Evolutionary conservation across 2,888 invertebrate species (phyloP), one percentile per base, ranked within the genome.

Genomic region (Metalampra italica): DNA sequence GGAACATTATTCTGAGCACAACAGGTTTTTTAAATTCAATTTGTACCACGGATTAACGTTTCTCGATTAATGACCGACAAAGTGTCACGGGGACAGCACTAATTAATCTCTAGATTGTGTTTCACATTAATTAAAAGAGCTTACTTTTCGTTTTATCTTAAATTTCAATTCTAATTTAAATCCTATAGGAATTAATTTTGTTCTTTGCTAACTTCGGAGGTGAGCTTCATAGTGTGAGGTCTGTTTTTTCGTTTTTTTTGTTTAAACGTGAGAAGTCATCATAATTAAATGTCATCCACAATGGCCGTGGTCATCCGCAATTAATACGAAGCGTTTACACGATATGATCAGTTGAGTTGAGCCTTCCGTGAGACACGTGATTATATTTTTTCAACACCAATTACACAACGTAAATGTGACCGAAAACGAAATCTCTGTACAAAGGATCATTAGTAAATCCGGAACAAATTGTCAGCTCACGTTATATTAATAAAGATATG

Each of bases 21-120:
- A 82, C 82, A 57, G 75, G 83, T 82, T 82, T 61, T 40, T 63
- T 55, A 67, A 73, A 75, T 80, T 82, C 75, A 80, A 81, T 83
- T 82, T 82, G 78, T 80, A 70, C 72, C 61, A 69, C 60, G 69
- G 75, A 73, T 75, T 71, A 75, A 78, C 66, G 68, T 71, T 74
- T 70, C 69, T 72, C 78, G 79, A 84, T 85, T 82, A 82, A 84
- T 84, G 72, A 75, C 72, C 70, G 63, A 71, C 77, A 78, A 82
- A 80, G 74, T 78, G 81, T 80, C 78, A 71, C 65, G 69, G 68
- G 73, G 82, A 83, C 83, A 83, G 70, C 76, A 75, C 78, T 83
- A 85, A 87, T 87, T 85, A 85, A 85, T 87, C 84, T 82, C 73
- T 64, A 66, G 71, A 74, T 75, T 75, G 73, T 74, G 72, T 75